Evolutionary conservation across 2,113 vertebrate genomes (phyloP).

Genomic region (Gymnarchus niloticus): DNA sequence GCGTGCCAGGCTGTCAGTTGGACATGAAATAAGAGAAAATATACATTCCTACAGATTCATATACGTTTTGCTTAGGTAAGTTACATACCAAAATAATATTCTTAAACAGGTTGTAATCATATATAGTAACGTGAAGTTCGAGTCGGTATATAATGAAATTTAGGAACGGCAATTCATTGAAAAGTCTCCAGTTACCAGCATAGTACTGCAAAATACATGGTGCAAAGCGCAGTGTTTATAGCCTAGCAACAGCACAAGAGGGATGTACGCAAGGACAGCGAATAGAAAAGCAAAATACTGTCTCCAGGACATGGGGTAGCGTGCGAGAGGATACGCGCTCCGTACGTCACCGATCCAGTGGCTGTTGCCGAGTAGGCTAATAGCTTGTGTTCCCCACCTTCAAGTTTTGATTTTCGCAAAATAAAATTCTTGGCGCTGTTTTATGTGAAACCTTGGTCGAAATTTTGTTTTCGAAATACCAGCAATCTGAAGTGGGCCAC

Average conservation of each 20-base stretch:
- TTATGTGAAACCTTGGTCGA: neutral
- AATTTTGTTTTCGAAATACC: neutral
- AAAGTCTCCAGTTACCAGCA: neutral
- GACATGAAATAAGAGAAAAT: neutral
- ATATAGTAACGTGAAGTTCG: neutral
- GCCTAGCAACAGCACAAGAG: slow-evolving; percentile 73
- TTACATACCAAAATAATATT: neutral
- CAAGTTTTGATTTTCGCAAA: slow-evolving; percentile 9
- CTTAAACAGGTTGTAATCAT: neutral
- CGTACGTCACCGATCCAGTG: slow-evolving; percentile 66
- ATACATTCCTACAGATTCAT: neutral
- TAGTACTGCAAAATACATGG: slow-evolving; percentile 49
- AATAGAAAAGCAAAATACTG: slow-evolving; percentile 71
- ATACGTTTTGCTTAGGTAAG: no score
- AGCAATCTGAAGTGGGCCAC: neutral
- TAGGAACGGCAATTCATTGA: neutral
- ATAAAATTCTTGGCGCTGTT: slow-evolving; percentile 4
- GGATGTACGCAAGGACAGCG: slow-evolving; percentile 53
- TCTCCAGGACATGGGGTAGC: slow-evolving; percentile 70
- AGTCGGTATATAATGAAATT: neutral
- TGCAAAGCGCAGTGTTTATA: slow-evolving; percentile 52
- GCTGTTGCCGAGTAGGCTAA: slow-evolving; percentile 72
- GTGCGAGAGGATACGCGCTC: slow-evolving; percentile 63
- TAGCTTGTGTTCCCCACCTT: slow-evolving; percentile 35
- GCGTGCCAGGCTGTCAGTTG: neutral